These are phyloP conservation scores for Empis livida DNA, from an alignment of 2,888 invertebrate genomes.

Conservation along the genomic window DNA sequence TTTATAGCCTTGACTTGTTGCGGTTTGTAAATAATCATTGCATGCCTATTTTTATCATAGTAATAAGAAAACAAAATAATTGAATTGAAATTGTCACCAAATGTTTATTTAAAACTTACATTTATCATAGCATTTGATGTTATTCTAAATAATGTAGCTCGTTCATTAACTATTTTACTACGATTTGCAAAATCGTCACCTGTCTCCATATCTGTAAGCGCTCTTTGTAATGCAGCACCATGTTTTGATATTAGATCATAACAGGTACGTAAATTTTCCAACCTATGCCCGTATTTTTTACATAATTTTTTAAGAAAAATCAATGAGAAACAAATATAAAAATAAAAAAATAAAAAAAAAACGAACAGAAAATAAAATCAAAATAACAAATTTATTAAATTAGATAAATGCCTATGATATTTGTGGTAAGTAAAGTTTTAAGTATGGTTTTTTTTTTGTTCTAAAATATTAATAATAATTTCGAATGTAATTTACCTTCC, in stretches of 20 bases:
- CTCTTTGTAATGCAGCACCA: conserved; percentile 69
- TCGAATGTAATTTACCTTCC: conserved; percentile 26
- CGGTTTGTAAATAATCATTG: conserved; percentile 79
- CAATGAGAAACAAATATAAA: too few species aligned
- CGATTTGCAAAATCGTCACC: conserved; percentile 56
- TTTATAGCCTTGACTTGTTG: conserved; percentile 79
- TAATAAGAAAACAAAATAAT: too few species aligned
- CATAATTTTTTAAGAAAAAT: too few species aligned
- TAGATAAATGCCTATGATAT: too few species aligned
- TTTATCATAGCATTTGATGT: conserved; percentile 96
- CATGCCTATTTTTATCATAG: too few species aligned
- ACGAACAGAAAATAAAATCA: not conserved
- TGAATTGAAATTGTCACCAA: too few species aligned
- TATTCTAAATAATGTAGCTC: conserved; percentile 89
- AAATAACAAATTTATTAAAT: too few species aligned
- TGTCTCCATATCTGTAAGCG: conserved; percentile 64
- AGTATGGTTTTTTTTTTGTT: too few species aligned
- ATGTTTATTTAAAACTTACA: conserved; percentile 46
- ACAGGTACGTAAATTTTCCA: conserved; percentile 85
- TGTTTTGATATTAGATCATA: conserved; percentile 83
- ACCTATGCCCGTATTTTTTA: conserved; percentile 29
- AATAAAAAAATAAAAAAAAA: not conserved
- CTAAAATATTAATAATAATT: not conserved
- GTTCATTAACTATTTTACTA: conserved; percentile 81
- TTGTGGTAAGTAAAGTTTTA: too few species aligned